Percentiles rank a stretch among this genome's conserved stretches.
phyloP scores from a whole-genome alignment of 2,797 vertebrate species.

The Enteromius thamalakanensis region DNA sequence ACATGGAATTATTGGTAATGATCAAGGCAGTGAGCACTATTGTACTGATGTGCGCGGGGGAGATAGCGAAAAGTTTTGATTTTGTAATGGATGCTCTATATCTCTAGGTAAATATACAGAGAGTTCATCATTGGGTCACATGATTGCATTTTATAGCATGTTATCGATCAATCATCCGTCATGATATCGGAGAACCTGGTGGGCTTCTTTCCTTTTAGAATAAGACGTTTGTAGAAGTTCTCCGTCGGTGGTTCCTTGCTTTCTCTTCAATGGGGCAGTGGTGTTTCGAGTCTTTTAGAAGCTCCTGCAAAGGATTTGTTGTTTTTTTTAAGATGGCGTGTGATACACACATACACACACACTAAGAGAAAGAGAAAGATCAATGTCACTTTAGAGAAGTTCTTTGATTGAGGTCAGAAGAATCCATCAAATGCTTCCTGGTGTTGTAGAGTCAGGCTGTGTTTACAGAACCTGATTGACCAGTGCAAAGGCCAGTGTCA shows the following conservation, averaged over 20 bases:
- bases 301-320: slow-evolving; percentile 13
- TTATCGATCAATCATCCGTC: neutral
- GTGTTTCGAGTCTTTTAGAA: neutral
- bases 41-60: slow-evolving; percentile 13
- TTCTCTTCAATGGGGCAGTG: slow-evolving; percentile 34
- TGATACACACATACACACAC: slow-evolving; percentile 62
- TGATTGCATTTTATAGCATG: slow-evolving; percentile 5
- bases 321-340: slow-evolving; percentile 48
- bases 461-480: slow-evolving; percentile 59
- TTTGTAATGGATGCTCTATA: slow-evolving; percentile 19
- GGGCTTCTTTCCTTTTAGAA: neutral
- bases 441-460: slow-evolving; percentile 28
- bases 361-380: slow-evolving; percentile 49
- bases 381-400: slow-evolving; percentile 52
- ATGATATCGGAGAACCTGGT: neutral
- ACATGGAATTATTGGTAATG: slow-evolving; percentile 30
- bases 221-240: neutral
- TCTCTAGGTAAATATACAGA: slow-evolving; percentile 49
- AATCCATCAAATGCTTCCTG: slow-evolving; percentile 52
- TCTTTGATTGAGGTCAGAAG: slow-evolving; percentile 47
- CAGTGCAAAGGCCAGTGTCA: slow-evolving; percentile 50
- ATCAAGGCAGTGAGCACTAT: slow-evolving; percentile 24
- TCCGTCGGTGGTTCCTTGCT: neutral
- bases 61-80: neutral
- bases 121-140: slow-evolving; percentile 28